These are phyloP conservation scores for Drosophila neoperkinsi DNA, from an alignment of 2,888 invertebrate species.

Conservation along the genomic window DNA sequence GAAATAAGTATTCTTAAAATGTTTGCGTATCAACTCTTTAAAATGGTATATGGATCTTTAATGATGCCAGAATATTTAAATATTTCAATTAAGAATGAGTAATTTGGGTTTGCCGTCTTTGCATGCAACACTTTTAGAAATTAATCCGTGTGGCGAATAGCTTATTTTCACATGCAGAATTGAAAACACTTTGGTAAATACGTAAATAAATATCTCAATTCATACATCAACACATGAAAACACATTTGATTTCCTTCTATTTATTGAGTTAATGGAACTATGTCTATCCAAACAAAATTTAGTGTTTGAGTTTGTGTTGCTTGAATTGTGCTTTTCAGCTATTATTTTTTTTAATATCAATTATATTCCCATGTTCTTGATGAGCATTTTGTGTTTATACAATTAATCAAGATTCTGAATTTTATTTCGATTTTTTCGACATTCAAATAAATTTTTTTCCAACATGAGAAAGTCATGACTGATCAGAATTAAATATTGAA, in stretches of 20 bases:
- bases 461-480: conserved; percentile 2
- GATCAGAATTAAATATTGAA: neutral
- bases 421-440: neutral
- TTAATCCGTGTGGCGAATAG: conserved; percentile 2
- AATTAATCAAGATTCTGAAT: conserved; percentile 25
- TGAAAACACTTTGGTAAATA: conserved; percentile 6
- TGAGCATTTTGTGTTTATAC: conserved; percentile 36
- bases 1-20: neutral
- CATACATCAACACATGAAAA: conserved; percentile 30
- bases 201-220: conserved; percentile 46
- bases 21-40: too few species aligned
- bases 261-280: conserved; percentile 25
- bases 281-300: conserved; percentile 40
- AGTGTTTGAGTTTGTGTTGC: conserved; percentile 20
- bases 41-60: neutral
- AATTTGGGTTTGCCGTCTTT: conserved; percentile 3
- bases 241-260: conserved; percentile 11
- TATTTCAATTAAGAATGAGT: neutral
- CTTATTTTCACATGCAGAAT: conserved; percentile 12
- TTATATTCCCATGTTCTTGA: conserved; percentile 7
- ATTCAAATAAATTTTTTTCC: neutral
- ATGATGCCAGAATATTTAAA: neutral
- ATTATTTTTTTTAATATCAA: conserved; percentile 19
- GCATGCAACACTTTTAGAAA: conserved; percentile 11
- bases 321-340: conserved; percentile 6